A percentile compares a stretch with the other conserved stretches of the same genome.
These are phyloP conservation scores for Brachyistius frenatus DNA, from an alignment of 2,113 vertebrate genomes.

Conservation along the genomic window DNA sequence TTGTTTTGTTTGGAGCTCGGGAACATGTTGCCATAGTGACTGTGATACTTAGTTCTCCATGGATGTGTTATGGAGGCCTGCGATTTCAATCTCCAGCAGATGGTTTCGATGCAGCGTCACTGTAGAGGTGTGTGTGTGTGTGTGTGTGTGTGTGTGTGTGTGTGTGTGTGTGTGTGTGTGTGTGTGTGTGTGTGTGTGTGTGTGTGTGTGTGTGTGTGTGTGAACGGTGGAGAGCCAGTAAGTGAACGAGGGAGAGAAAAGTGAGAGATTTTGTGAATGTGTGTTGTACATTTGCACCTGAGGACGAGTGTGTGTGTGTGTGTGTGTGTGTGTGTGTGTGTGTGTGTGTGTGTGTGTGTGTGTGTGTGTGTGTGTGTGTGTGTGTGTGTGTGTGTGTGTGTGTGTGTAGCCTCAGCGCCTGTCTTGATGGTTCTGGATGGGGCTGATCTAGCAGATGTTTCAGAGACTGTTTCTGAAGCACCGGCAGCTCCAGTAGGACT, in stretches of 20 bases:
- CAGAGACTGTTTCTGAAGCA: conserved; percentile 20
- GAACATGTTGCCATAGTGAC: conserved; percentile 59
- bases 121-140: conserved; percentile 16
- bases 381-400: no score
- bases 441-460: conserved; percentile 39
- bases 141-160: no score
- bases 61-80: conserved; percentile 25
- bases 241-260: neutral
- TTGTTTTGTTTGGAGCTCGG: conserved; percentile 47
- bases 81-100: conserved; percentile 40
- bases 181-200: conserved; percentile 20
- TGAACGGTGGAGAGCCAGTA: conserved; percentile 2
- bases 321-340: neutral
- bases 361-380: neutral
- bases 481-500: conserved; percentile 41
- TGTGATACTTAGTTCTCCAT: conserved; percentile 31
- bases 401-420: neutral
- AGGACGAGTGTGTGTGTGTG: conserved; percentile 2
- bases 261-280: neutral
- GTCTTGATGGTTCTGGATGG: conserved; percentile 30
- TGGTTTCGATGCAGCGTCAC: conserved; percentile 37
- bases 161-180: conserved; percentile 20
- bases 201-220: conserved; percentile 15
- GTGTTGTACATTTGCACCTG: neutral
- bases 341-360: no score